Base-by-base conservation (phyloP, 2,888 invertebrate species). In the Hydrotaea diabolus region DNA sequence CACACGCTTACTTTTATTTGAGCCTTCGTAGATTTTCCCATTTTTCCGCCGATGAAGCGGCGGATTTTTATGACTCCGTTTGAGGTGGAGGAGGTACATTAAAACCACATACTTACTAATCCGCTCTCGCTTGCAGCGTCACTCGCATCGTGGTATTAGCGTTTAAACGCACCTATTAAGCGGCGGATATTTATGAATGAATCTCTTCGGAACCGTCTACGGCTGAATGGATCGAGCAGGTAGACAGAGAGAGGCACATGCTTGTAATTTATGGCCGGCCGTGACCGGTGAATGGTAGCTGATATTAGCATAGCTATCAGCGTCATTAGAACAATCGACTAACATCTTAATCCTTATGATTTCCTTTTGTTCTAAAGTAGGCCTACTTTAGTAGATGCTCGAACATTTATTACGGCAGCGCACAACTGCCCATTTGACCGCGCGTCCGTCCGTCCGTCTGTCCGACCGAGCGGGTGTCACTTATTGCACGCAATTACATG, bases 311-410 rank as follows among this genome's bases (percentile, higher is more conserved):
- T 39, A 53, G 31, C 21, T 62, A 77, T 80, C 74, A 83, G 80
- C 77, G 80, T 69, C 71, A 72, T 64, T 84, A 78, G 77, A 66
- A 78, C 75, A 78, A 81, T 78, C 64, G 43, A 78, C 75, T 84
- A 84, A 62, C 75, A 46, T 78, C 57, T 66, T 81, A 84, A 84
- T 84, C 75, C 72, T 4, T 55, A 46, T 84, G 80, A 78, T 84
- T 81, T 76, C 11, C 74, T 72, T 83, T 83, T 83, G 83, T 83
- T 64, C 26, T 71, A 19, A 66, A 78, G 84, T 57, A 78, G 84
- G 84, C 80, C 64, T 75, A 49, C 72, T 77, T 76, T 17, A 46
- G 79, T 39, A 49, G 7, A 39, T 55, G 39, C 26, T 76, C 8
- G 49, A 57, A 49, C 31, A 15, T 69, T 77, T 73, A 73, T 73